Evolutionary conservation across 2,113 vertebrate species (phyloP), one percentile per base, ranked within the genome.

Genomic region (Xerus inauris): DNA sequence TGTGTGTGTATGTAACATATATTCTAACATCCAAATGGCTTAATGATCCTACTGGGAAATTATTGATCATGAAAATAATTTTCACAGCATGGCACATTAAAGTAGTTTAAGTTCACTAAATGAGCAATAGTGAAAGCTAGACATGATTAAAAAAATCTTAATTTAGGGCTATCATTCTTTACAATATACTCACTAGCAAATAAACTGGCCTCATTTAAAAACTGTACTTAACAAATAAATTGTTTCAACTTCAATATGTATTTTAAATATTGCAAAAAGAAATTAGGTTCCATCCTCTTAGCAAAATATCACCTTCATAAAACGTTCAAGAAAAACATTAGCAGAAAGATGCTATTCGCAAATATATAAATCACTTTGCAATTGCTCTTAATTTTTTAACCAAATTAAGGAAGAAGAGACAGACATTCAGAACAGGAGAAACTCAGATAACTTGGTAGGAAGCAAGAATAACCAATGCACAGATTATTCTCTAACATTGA

Each of bases 281-380:
- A n/a, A 89, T 67, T 67, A 80, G 26, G 42, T 87, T 69, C 72
- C 42, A 87, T 67, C 24, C 30, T 57, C 38, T 87, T 87, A 95
- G 80, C 28, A 86, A 97, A 96, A 88, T 88, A 94, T 20, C 8
- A 7, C 17, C 65, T 92, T 96, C 54, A 69, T 65, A 96, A 91
- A 91, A 86, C 71, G 35, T 7, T 85, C 28, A 94, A 96, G 40
- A 87, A 72, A 92, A 26, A 82, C 7, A 94, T 94, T 28, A 72
- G 38, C 47, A 86, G 32, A 89, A 92, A 97, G 84, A 94, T 32
- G 40, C 12, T 47, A 94, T 40, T 24, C 65, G 79, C 2, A 93
- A 62, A 65, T 42, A 65, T n/a, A 77, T 13, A 89, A 77, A 57
- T 47, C 40, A 90, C 24, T 96, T 64, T 75, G 35, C 8, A 94